These are phyloP conservation scores for Papilio polyxenes DNA, from an alignment of 1,140 invertebrate genomes.

Conservation along the genomic window DNA sequence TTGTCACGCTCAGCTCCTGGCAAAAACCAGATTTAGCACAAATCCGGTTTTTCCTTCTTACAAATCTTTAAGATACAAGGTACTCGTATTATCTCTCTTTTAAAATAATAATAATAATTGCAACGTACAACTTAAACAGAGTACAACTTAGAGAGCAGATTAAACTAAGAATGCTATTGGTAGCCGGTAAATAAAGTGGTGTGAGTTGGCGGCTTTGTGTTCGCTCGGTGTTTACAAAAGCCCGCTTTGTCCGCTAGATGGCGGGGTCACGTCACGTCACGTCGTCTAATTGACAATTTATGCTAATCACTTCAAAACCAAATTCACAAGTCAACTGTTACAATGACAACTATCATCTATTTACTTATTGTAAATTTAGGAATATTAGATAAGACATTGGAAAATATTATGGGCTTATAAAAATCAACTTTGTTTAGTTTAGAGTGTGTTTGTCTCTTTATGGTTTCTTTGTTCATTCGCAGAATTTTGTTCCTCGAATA, in stretches of 20 bases:
- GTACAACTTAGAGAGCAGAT: too few species aligned
- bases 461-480: too few species aligned
- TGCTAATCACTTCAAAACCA: neutral
- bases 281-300: neutral
- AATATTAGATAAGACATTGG: neutral
- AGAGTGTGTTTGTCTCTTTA: too few species aligned
- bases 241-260: neutral
- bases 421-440: too few species aligned
- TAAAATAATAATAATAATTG: too few species aligned
- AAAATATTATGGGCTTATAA: neutral
- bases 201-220: too few species aligned
- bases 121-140: too few species aligned
- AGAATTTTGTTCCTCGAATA: too few species aligned
- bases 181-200: too few species aligned
- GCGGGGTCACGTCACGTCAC: neutral
- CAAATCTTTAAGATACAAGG: too few species aligned
- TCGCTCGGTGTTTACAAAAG: neutral
- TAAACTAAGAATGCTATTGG: too few species aligned
- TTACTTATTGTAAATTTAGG: neutral
- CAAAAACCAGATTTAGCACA: neutral
- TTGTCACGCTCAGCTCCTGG: neutral
- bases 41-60: neutral
- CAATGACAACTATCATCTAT: neutral
- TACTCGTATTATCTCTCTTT: too few species aligned
- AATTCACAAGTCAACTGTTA: neutral